These are phyloP conservation scores for Tragelaphus eurycerus DNA, from an alignment of 2,797 vertebrate genomes.

Conservation along the genomic window DNA sequence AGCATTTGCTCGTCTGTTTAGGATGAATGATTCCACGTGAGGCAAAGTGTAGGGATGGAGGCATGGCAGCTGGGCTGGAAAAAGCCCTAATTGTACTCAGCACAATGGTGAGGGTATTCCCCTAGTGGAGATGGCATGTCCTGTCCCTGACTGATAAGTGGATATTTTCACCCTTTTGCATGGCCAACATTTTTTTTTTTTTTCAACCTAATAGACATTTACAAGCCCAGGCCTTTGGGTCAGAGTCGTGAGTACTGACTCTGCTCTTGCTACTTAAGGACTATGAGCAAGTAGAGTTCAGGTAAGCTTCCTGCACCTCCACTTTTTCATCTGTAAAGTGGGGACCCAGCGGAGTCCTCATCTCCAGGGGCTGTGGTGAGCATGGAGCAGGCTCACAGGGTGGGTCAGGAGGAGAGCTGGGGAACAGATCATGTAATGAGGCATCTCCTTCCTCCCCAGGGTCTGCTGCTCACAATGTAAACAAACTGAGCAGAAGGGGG, in stretches of 20 bases:
- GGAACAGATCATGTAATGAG: neutral
- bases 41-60: neutral
- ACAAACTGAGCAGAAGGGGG: neutral
- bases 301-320: neutral
- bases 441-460: neutral
- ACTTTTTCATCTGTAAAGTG: neutral
- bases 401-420: neutral
- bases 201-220: neutral
- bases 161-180: slow-evolving; percentile 42
- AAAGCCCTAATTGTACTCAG: slow-evolving; percentile 63
- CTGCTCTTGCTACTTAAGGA: neutral
- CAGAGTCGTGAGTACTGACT: neutral
- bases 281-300: neutral
- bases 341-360: neutral
- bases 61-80: neutral
- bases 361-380: neutral
- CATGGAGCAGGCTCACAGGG: too few relatives aligned
- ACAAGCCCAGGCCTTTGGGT: neutral
- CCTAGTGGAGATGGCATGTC: neutral
- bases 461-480: neutral
- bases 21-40: slow-evolving; percentile 63
- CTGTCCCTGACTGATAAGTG: slow-evolving; percentile 61
- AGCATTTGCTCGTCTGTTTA: neutral
- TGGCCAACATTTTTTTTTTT: neutral
- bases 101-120: slow-evolving; percentile 67